A percentile compares a stretch with the other conserved stretches of the same genome.
phyloP scores from a whole-genome alignment of 2,888 invertebrate species.

The Hedya salicella region DNA sequence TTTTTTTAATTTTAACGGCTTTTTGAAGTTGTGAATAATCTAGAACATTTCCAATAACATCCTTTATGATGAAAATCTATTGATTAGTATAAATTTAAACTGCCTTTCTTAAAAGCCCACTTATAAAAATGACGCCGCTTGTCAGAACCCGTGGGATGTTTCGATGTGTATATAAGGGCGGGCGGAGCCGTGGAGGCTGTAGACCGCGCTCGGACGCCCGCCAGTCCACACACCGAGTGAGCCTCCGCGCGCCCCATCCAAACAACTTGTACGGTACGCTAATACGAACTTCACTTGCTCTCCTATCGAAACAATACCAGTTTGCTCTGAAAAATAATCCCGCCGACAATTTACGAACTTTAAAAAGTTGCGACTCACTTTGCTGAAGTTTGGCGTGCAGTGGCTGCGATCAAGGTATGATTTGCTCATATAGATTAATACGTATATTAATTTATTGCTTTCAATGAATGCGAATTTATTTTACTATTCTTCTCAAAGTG shows the following conservation, averaged over 20 bases:
- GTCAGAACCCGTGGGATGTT: slow-evolving; percentile 32
- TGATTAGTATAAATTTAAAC: too few relatives aligned
- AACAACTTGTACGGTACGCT: too few relatives aligned
- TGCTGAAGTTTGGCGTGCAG: slow-evolving; percentile 5
- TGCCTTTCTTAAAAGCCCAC: too few relatives aligned
- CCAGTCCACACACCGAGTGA: slow-evolving; percentile 18
- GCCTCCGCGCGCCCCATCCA: neutral
- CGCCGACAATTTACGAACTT: neutral
- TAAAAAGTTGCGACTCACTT: slow-evolving; percentile 25
- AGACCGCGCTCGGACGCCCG: slow-evolving; percentile 29
- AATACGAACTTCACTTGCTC: neutral
- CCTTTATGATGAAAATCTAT: too few relatives aligned
- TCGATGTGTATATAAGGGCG: slow-evolving; percentile 29
- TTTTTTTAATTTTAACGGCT: too few relatives aligned
- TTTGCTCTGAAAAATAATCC: slow-evolving; percentile 1
- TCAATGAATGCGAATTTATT: slow-evolving; percentile 19
- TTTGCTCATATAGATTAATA: neutral
- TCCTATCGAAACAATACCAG: neutral
- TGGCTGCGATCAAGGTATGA: slow-evolving; percentile 23
- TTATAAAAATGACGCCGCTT: slow-evolving; percentile 3
- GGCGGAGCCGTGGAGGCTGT: slow-evolving; percentile 25
- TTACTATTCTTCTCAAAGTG: neutral
- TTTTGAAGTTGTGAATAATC: too few relatives aligned
- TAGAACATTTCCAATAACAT: too few relatives aligned
- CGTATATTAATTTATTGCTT: slow-evolving; percentile 6